Base-by-base conservation (phyloP, 2,113 vertebrate genomes). In the Symphodus melops region DNA sequence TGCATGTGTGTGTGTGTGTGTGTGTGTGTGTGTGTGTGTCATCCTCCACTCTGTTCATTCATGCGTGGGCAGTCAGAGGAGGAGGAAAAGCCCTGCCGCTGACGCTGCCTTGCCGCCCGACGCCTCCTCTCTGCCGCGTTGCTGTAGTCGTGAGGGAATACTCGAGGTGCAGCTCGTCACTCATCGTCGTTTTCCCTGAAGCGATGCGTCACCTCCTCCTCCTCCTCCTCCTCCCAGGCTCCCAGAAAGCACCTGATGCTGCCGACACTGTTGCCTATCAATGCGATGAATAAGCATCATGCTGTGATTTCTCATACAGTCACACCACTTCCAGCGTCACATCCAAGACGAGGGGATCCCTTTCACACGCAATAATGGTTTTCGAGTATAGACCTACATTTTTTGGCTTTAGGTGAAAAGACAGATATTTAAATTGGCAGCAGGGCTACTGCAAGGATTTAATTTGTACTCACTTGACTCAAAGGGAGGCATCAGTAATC, bases 101-200 rank as follows among this genome's bases (percentile, higher is more conserved):
- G 46, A 62, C 60, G 10, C 70, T 19, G 54, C 59, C 82, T 69
- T 42, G 12, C 28, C 44, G 82, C 84, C 67, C 52, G 33, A 62
- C 72, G 46, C 70, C 23, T 49, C 70, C 69, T 36, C 48, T 28
- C 54, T 42, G 59, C 68, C 80, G 76, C 82, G 60, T 62, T 41
- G 75, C 67, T 54, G 72, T 74, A 84, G 83, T 87, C 81, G 89
- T 90, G 90, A 93, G 91, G 92, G 92, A 93, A 94, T 93, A 91
- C 93, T 92, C 86, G 85, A 75, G 71, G 52, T 72, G 88, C 48
- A 51, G 48, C 87, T 83, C 79, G 79, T 86, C 88, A 82, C 68
- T 81, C 49, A 79, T 82, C 81, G 49, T 37, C 83, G 77, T 67
- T 77, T 84, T 79, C 70, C 83, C 72, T 23, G 68, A 85, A 79